Evolutionary conservation across 1,140 invertebrate species (phyloP).

Genomic region (Lerema accius): DNA sequence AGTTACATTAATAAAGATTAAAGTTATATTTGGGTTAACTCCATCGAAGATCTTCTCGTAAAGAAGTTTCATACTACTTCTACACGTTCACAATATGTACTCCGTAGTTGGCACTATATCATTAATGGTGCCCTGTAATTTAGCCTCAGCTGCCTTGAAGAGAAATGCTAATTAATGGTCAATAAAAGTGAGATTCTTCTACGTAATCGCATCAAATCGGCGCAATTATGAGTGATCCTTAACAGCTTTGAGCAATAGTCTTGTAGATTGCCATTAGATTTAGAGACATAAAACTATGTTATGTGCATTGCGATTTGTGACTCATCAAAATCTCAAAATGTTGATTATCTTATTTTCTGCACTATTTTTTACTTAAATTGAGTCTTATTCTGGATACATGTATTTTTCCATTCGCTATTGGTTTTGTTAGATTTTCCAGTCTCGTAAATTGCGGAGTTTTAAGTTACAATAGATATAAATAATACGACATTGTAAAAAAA

Average conservation of each 20-base stretch:
- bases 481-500: slow-evolving; percentile 18
- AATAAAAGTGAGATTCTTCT: slow-evolving; percentile 25
- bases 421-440: no score
- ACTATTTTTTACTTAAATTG: no score
- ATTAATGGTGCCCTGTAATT: slow-evolving; percentile 1
- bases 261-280: slow-evolving; percentile 40
- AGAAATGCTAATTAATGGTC: slow-evolving; percentile 22
- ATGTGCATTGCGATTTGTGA: slow-evolving; percentile 21
- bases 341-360: no score
- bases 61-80: not conserved
- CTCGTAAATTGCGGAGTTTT: no score
- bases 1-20: no score
- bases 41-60: no score
- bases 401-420: no score
- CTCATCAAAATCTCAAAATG: no score
- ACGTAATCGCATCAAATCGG: slow-evolving; percentile 33
- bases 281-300: slow-evolving; percentile 44
- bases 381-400: no score
- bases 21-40: no score
- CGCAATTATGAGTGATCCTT: slow-evolving; percentile 35
- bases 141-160: not conserved
- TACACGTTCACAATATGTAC: not conserved
- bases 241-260: slow-evolving; percentile 37
- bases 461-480: slow-evolving; percentile 32
- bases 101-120: not conserved